Conservation (phyloP, 2,888 invertebrate species). For the Invenusta paracnida region DNA sequence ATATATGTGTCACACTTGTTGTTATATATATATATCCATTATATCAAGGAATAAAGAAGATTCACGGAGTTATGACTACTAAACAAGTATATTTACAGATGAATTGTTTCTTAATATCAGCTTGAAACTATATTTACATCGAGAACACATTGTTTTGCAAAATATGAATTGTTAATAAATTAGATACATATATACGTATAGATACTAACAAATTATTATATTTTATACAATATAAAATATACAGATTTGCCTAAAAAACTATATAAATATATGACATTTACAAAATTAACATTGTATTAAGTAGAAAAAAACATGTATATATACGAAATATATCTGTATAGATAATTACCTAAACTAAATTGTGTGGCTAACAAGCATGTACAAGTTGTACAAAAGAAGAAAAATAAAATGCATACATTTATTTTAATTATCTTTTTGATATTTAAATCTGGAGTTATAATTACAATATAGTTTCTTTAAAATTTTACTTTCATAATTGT, state of each 20-base stretch:
- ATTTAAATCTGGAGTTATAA: too few relatives aligned
- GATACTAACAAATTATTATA: neutral
- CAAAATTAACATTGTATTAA: too few relatives aligned
- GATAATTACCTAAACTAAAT: too few relatives aligned
- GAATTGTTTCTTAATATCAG: neutral
- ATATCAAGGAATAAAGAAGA: neutral
- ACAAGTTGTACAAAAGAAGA: neutral
- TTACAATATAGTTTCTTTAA: too few relatives aligned
- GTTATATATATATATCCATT: too few relatives aligned
- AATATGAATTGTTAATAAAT: neutral
- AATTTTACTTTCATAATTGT: too few relatives aligned
- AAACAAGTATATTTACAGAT: conserved; percentile 18
- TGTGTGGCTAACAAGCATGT: too few relatives aligned
- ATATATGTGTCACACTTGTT: too few relatives aligned
- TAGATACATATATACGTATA: neutral
- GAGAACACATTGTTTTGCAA: neutral
- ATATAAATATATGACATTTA: neutral
- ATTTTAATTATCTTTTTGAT: too few relatives aligned
- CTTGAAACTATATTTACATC: neutral
- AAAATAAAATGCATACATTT: neutral
- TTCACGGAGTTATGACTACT: neutral
- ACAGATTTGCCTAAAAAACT: neutral
- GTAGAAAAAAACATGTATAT: too few relatives aligned
- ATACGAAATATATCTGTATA: too few relatives aligned
- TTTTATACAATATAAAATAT: too few relatives aligned